phyloP scores from a whole-genome alignment of 2,797 vertebrate genomes.

The Spinus pinus region DNA sequence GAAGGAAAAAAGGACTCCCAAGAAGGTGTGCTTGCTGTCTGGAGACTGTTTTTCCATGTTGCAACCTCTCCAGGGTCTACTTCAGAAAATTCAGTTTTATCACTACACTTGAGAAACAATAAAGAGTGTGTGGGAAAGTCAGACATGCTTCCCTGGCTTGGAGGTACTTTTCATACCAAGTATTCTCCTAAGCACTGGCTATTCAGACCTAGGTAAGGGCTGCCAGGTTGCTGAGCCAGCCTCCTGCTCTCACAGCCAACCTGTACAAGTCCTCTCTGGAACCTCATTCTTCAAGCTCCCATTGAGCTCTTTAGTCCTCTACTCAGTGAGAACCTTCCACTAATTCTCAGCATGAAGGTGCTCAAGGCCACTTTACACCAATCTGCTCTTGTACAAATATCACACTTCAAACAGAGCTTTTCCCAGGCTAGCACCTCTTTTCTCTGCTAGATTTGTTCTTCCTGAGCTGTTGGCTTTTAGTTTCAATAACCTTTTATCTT shows the following conservation, averaged over 20 bases:
- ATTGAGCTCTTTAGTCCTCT: neutral
- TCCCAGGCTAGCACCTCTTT: neutral
- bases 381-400: neutral
- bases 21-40: neutral
- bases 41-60: neutral
- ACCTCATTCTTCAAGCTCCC: neutral
- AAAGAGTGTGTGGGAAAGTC: neutral
- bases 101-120: neutral
- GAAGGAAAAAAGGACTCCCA: neutral
- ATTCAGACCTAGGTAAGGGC: neutral
- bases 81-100: neutral
- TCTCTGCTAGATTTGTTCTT: neutral
- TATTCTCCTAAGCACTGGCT: neutral
- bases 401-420: neutral
- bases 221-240: neutral
- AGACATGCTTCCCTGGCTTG: neutral
- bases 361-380: neutral
- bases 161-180: neutral
- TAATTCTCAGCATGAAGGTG: neutral
- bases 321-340: neutral
- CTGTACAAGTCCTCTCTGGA: neutral
- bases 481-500: neutral
- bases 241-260: neutral
- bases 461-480: neutral
- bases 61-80: neutral